These are phyloP conservation scores for Smittia aterrima DNA, from an alignment of 2,888 invertebrate species.

Conservation along the genomic window DNA sequence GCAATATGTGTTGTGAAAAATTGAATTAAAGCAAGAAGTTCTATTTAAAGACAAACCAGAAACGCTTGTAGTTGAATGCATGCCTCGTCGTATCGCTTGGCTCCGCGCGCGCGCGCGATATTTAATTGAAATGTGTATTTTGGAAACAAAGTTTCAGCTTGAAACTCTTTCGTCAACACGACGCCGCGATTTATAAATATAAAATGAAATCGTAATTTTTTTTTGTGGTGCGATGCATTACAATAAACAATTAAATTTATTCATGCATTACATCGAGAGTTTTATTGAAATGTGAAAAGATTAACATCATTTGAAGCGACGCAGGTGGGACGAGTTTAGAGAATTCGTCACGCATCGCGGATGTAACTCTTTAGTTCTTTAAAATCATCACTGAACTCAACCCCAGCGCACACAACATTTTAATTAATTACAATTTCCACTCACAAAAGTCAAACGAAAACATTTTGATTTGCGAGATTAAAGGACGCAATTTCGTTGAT, in stretches of 20 bases:
- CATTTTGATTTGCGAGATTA: slow-evolving; percentile 36
- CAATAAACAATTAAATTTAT: slow-evolving; percentile 28
- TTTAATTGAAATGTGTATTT: slow-evolving; percentile 28
- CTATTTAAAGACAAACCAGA: slow-evolving; percentile 29
- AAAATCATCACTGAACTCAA: not conserved
- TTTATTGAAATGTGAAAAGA: slow-evolving; percentile 18
- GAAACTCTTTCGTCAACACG: slow-evolving; percentile 25
- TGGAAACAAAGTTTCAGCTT: slow-evolving; percentile 19
- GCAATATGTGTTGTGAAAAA: slow-evolving; percentile 18
- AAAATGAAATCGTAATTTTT: not conserved
- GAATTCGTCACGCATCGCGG: too few relatives aligned
- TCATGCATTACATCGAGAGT: slow-evolving; percentile 7
- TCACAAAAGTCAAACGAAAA: not conserved
- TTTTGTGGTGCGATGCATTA: slow-evolving; percentile 14
- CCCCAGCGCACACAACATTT: not conserved
- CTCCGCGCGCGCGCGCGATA: not conserved
- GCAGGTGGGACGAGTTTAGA: not conserved
- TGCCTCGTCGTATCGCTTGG: not conserved
- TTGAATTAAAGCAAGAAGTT: slow-evolving; percentile 17
- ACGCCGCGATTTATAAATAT: slow-evolving; percentile 29
- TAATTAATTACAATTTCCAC: slow-evolving; percentile 18
- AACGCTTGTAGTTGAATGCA: not conserved
- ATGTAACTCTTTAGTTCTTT: too few relatives aligned
- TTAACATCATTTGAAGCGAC: not conserved
- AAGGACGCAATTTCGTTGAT: slow-evolving; percentile 37